These are phyloP conservation scores for Hypercompe scribonia DNA, from an alignment of 2,888 invertebrate genomes.

Conservation along the genomic window DNA sequence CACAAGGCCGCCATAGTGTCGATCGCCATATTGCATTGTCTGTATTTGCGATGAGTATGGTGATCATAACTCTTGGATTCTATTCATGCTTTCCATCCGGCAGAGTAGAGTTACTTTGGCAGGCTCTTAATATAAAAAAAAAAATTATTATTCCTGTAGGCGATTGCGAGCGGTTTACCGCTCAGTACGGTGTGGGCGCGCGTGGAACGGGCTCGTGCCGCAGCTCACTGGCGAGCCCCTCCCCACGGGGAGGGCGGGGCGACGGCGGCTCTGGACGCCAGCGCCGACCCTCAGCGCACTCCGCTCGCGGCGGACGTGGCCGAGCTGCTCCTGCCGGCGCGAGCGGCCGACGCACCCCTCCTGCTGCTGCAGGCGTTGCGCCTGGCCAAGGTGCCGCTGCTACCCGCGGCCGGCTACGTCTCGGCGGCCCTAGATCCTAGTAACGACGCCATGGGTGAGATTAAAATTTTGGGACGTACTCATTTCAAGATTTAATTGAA, in stretches of 20 bases:
- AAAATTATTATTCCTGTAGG: conserved; percentile 46
- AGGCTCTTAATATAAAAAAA: too few species aligned
- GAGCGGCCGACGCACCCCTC: conserved; percentile 84
- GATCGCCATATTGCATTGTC: too few species aligned
- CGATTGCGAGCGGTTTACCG: conserved; percentile 87
- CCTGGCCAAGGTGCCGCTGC: conserved; percentile 65
- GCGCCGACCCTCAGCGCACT: conserved; percentile 88
- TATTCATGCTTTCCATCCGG: too few species aligned
- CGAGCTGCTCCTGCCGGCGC: conserved; percentile 90
- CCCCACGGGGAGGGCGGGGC: conserved; percentile 81
- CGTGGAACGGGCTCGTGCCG: conserved; percentile 90
- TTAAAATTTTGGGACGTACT: too few species aligned
- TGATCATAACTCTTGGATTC: too few species aligned
- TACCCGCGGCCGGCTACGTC: conserved; percentile 50
- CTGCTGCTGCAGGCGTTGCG: conserved; percentile 87
- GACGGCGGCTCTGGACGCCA: conserved; percentile 73
- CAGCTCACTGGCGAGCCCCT: conserved; percentile 90
- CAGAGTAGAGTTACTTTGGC: too few species aligned
- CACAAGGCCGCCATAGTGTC: too few species aligned
- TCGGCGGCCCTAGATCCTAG: conserved; percentile 31
- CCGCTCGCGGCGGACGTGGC: conserved; percentile 89
- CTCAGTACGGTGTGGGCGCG: conserved; percentile 91
- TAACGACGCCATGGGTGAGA: conserved; percentile 29
- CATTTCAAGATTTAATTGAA: too few species aligned
- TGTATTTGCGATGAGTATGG: too few species aligned